phyloP scores from a whole-genome alignment of 2,797 vertebrate species.

The Emys orbicularis region DNA sequence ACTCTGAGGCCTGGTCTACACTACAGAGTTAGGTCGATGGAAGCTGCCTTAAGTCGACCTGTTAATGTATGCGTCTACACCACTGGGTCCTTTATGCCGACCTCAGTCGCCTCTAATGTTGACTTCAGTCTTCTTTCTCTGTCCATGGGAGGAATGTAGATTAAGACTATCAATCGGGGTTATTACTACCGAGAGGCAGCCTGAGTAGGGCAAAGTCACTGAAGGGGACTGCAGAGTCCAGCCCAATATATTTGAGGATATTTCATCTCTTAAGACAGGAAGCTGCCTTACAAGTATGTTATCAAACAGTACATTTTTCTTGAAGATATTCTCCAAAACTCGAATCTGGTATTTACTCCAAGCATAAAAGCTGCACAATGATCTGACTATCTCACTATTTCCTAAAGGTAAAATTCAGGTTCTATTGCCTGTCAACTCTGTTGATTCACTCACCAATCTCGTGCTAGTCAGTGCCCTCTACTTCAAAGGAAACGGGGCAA shows the following conservation, averaged over 20 bases:
- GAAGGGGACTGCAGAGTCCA: not conserved
- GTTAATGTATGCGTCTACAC: no score
- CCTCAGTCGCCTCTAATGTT: no score
- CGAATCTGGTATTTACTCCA: not conserved
- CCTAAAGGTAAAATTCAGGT: slow-evolving; percentile 90
- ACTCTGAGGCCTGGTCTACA: no score
- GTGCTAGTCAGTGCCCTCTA: slow-evolving; percentile 93
- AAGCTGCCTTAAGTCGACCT: no score
- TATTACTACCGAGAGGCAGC: not conserved
- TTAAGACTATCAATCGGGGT: not conserved
- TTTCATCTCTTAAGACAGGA: not conserved
- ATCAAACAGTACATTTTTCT: not conserved
- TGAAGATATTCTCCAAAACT: not conserved
- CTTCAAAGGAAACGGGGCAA: slow-evolving; percentile 92
- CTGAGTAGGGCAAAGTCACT: not conserved
- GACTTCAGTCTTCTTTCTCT: not conserved
- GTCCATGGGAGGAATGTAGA: not conserved
- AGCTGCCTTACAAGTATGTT: not conserved
- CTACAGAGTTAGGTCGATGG: no score
- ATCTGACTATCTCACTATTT: not conserved
- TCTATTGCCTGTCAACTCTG: slow-evolving; percentile 84
- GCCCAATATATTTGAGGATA: not conserved
- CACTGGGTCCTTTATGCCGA: no score
- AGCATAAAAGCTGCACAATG: slow-evolving; percentile 1
- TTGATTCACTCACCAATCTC: slow-evolving; percentile 82